Conservation (phyloP, 2,888 invertebrate genomes). For the Morpho achilles region DNA sequence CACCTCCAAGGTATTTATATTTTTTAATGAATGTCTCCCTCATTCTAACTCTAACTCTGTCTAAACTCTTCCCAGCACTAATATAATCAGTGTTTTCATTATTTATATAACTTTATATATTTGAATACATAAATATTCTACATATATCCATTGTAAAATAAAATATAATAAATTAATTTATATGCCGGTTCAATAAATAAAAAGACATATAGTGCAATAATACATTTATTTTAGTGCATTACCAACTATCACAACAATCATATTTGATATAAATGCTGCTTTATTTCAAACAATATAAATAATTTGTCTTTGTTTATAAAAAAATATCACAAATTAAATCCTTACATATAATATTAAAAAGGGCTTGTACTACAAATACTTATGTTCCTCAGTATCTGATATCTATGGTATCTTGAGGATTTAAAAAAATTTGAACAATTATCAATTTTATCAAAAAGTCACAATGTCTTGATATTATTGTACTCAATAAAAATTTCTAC, state of each 20-base stretch:
- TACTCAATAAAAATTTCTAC: too few relatives aligned
- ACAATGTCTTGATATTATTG: too few relatives aligned
- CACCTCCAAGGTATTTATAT: too few relatives aligned
- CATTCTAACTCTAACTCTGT: too few relatives aligned
- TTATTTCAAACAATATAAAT: slow-evolving; percentile 5
- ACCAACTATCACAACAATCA: slow-evolving; percentile 12
- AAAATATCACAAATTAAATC: slow-evolving; percentile 24
- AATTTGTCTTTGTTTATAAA: neutral
- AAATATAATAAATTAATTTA: too few relatives aligned
- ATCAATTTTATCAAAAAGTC: too few relatives aligned
- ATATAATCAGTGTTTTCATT: neutral
- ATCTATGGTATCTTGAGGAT: too few relatives aligned
- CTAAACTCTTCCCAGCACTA: too few relatives aligned
- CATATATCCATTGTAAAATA: too few relatives aligned
- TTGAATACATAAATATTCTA: neutral
- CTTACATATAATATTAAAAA: slow-evolving; percentile 3
- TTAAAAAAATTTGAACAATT: too few relatives aligned
- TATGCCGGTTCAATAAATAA: slow-evolving; percentile 4
- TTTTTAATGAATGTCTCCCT: too few relatives aligned
- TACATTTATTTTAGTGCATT: slow-evolving; percentile 24
- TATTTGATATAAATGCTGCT: neutral
- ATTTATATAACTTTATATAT: neutral
- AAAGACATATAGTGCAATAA: slow-evolving; percentile 23
- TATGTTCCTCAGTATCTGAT: too few relatives aligned
- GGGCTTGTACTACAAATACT: neutral